Percentiles rank a stretch among this genome's conserved stretches.
Conservation (phyloP, 2,888 invertebrate species). For the Chrysolina haemoptera region DNA sequence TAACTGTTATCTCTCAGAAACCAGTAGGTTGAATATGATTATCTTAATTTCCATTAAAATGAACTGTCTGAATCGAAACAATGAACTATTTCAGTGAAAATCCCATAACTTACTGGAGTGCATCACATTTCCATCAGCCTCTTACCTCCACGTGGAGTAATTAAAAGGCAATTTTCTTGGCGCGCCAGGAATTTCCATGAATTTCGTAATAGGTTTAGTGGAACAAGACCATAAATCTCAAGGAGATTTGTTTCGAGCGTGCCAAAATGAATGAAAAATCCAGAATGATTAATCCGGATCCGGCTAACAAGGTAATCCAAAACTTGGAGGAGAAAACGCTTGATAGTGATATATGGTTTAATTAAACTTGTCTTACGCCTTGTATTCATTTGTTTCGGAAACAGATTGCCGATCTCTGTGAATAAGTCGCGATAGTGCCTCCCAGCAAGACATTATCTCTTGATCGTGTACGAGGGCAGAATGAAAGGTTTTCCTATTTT, state of each 20-base stretch:
- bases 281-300: slow-evolving; percentile 67
- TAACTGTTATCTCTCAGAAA: too few species aligned
- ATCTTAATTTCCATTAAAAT: too few species aligned
- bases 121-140: not conserved
- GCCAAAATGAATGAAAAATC: slow-evolving; percentile 66
- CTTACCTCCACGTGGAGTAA: not conserved
- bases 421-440: slow-evolving; percentile 51
- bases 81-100: too few species aligned
- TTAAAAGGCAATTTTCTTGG: slow-evolving; percentile 11
- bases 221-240: slow-evolving; percentile 61
- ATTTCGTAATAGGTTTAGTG: slow-evolving; percentile 55
- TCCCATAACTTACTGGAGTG: too few species aligned
- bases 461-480: not conserved
- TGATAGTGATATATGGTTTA: slow-evolving; percentile 69
- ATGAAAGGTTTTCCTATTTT: not conserved
- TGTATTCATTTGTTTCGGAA: slow-evolving; percentile 70
- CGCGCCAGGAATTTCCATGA: slow-evolving; percentile 43
- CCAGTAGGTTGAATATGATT: too few species aligned
- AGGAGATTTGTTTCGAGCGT: slow-evolving; percentile 59
- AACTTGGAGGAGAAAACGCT: slow-evolving; percentile 63
- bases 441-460: not conserved
- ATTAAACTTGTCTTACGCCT: slow-evolving; percentile 69
- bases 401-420: slow-evolving; percentile 67
- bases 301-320: slow-evolving; percentile 68
- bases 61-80: too few species aligned